phyloP scores from a whole-genome alignment of 1,140 invertebrate species.

The Nilaparvata lugens region DNA sequence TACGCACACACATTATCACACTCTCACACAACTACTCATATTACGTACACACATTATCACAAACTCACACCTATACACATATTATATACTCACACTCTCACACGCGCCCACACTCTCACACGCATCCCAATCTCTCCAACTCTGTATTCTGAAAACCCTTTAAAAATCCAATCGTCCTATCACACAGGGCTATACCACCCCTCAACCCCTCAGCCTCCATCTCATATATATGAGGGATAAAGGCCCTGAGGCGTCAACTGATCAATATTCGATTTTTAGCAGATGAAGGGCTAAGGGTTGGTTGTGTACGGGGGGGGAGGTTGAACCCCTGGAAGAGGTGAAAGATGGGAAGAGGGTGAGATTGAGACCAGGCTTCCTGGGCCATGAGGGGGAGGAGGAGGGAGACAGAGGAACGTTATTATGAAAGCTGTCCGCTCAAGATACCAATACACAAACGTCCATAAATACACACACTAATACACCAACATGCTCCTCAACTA shows the following conservation, averaged over 20 bases:
- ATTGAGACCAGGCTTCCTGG: too few species aligned
- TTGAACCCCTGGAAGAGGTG: too few species aligned
- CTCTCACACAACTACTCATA: background rate
- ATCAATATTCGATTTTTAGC: constrained; percentile 2
- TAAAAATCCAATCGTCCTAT: constrained; percentile 6
- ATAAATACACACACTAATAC: too few species aligned
- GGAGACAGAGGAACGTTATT: background rate
- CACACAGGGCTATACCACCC: background rate
- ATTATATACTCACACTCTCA: background rate
- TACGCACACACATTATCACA: background rate
- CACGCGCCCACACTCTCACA: background rate
- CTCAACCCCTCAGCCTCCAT: background rate
- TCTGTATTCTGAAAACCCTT: constrained; percentile 6
- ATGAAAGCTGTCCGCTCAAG: constrained; percentile 1
- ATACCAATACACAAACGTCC: background rate
- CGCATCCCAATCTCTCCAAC: background rate
- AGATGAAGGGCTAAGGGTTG: too few species aligned
- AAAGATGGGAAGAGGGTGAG: too few species aligned
- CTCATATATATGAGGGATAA: constrained; percentile 4
- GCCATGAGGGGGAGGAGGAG: background rate
- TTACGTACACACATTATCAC: background rate
- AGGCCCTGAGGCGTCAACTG: constrained; percentile 1
- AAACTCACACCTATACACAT: background rate
- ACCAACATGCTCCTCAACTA: too few species aligned
- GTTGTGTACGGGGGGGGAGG: too few species aligned